phyloP scores from a whole-genome alignment of 2,888 invertebrate genomes.

The Crossocerus cetratus region DNA sequence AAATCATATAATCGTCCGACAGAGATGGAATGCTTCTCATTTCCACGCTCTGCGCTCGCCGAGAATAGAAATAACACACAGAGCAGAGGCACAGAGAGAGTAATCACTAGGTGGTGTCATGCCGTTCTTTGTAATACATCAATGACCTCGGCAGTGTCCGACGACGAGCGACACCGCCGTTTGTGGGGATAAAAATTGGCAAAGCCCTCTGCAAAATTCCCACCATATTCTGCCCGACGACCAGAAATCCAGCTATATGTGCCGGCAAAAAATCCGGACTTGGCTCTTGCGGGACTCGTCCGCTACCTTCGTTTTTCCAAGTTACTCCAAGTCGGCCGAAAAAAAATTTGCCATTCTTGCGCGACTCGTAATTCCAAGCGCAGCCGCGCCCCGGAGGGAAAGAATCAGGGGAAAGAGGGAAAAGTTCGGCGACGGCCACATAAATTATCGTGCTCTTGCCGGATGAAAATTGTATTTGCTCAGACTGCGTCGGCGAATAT shows the following conservation, averaged over 20 bases:
- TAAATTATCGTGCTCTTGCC: not conserved
- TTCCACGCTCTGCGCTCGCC: conserved; percentile 3
- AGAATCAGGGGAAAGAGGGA: too few species aligned
- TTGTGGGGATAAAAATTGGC: conserved; percentile 36
- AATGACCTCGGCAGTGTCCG: conserved; percentile 41
- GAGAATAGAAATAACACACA: not conserved
- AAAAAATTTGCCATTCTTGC: too few species aligned
- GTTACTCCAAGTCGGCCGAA: too few species aligned
- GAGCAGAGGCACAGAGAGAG: not conserved
- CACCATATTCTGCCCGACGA: conserved; percentile 36
- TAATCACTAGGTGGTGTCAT: conserved; percentile 22
- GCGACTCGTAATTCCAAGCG: not conserved
- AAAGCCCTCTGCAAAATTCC: conserved; percentile 44
- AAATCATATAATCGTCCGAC: too few species aligned
- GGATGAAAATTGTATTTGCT: conserved; percentile 2
- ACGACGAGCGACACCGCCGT: not conserved
- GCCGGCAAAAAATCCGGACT: conserved; percentile 29
- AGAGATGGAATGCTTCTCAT: conserved; percentile 20
- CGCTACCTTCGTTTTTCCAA: conserved; percentile 21
- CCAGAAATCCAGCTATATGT: conserved; percentile 36
- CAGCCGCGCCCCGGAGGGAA: too few species aligned
- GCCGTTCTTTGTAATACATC: conserved; percentile 45
- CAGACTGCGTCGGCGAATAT: too few species aligned
- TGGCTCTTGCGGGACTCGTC: conserved; percentile 35
- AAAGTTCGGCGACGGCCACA: not conserved